Evolutionary conservation across 1,140 invertebrate species (phyloP), one percentile per base, ranked within the genome.

Genomic region (Antheraea mylitta): DNA sequence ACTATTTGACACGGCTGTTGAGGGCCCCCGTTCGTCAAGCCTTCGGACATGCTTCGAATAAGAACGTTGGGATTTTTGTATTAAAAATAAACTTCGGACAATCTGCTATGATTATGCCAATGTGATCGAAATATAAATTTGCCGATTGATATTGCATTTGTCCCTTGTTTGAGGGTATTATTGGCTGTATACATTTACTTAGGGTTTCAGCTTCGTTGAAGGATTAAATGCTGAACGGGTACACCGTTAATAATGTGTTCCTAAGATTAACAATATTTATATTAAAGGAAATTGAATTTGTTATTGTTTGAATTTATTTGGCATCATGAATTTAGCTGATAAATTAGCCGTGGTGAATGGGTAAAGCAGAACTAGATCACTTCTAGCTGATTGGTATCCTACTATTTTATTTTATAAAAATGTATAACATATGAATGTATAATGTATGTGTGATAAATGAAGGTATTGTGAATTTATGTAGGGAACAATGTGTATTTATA

Each of bases 21-120:
- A 30, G 19, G 60, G 60, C 60, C 18, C 45, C 9, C 22, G 22
- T 30, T 13, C 13, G 65, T 62, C 11, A 45, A 73, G 70, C 73
- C 74, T 45, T 53, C 60, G 72, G 72, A 78, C 81, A 80, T 76
- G 82, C 58, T 38, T 64, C 62, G 82, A 80, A 85, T 85, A 77
- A 72, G 73, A 76, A 82, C 77, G 70, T 65, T 64, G 67, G 72
- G 78, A 73, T 84, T 78, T 69, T 75, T 65, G 71, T 71, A 68
- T 77, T 80, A 75, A 78, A 76, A 71, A 72, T 75, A 77, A 71
- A 72, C 68, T 71, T 65, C 18, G 66, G 68, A 67, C 71, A 59
- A 61, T 69, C 67, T 45, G 45, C 66, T 22, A 22, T 53, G 70
- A 72, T 75, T 72, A 75, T 66, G 69, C 36, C 61, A 61, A 5